Percentiles rank a stretch among this genome's conserved stretches.
These are phyloP conservation scores for Maniola jurtina DNA, from an alignment of 1,140 invertebrate genomes.

Conservation along the genomic window DNA sequence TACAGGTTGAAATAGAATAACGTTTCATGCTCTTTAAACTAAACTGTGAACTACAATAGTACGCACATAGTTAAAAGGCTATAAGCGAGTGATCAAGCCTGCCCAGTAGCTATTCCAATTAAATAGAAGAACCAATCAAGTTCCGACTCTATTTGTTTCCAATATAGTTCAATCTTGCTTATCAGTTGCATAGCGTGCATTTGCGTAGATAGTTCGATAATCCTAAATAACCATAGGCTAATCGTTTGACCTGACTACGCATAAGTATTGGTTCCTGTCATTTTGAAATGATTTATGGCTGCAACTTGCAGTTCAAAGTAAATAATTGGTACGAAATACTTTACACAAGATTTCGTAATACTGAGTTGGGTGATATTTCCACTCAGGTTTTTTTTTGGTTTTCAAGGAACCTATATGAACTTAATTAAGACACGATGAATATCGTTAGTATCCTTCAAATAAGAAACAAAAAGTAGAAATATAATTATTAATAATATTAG, in stretches of 20 bases:
- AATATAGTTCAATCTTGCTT: conserved; percentile 16
- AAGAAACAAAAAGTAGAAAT: no score
- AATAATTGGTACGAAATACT: conserved; percentile 31
- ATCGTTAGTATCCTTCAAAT: no score
- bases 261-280: conserved; percentile 35
- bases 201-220: conserved; percentile 18
- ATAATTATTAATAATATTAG: no score
- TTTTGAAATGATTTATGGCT: conserved; percentile 35
- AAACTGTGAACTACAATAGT: conserved; percentile 20
- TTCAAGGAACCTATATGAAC: no score
- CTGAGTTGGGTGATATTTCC: no score
- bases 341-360: background rate
- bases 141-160: conserved; percentile 8
- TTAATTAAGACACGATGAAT: no score
- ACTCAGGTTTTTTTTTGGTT: no score
- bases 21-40: conserved; percentile 11
- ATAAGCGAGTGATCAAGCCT: conserved; percentile 32
- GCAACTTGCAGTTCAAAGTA: conserved; percentile 24
- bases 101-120: conserved; percentile 31
- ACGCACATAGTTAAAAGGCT: conserved; percentile 30
- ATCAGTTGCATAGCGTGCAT: background rate
- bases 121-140: conserved; percentile 13
- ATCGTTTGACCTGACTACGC: conserved; percentile 34
- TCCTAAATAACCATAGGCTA: conserved; percentile 37
- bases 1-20: background rate